Base-by-base conservation (phyloP, 2,888 invertebrate species). In the Clistopyga incitator region DNA sequence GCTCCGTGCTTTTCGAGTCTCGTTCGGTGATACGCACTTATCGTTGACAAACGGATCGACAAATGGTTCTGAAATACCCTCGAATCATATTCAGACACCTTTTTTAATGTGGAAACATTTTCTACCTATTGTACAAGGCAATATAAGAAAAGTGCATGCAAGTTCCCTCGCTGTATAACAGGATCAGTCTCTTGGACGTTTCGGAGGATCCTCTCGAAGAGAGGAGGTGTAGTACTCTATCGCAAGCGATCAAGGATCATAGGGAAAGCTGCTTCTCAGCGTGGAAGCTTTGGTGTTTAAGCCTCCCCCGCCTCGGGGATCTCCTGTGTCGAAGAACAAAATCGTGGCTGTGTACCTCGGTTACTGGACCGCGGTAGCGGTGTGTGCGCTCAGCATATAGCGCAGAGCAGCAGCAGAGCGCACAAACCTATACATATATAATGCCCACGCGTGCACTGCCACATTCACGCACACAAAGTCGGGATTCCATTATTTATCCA, bases 401-500 rank as follows among this genome's bases (percentile, higher is more conserved):
- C n/a, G 34, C 29, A 56, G n/a, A 45, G 42, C 45, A 78, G 52
- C n/a, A n/a, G 65, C 29, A 18, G 54, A 54, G 10, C 38, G 54
- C 34, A 42, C 45, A 50, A 56, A 70, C 68, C 20, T 68, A 50
- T 67, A 20, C 42, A 38, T 64, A 11, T 47, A 64, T 74, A 59
- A 38, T 52, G 20, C 52, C 38, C 15, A 34, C 29, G 18, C 34
- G 18, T n/a, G 18, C 34, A 61, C 8, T 0, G 0, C 0, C 29
- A 6, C 15, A 34, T 6, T 8, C 15, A 29, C 59, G 13, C 29
- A 29, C 59, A 29, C 59, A 67, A 56, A 42, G 65, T 76, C 78
- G 82, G 86, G 87, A 88, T 81, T 89, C 88, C 88, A 90, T 91
- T 90, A 91, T 91, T 91, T 90, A 91, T 90, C 90, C 88, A 89